Base-by-base conservation (phyloP, 2,888 invertebrate species). In the Linyphia triangularis region DNA sequence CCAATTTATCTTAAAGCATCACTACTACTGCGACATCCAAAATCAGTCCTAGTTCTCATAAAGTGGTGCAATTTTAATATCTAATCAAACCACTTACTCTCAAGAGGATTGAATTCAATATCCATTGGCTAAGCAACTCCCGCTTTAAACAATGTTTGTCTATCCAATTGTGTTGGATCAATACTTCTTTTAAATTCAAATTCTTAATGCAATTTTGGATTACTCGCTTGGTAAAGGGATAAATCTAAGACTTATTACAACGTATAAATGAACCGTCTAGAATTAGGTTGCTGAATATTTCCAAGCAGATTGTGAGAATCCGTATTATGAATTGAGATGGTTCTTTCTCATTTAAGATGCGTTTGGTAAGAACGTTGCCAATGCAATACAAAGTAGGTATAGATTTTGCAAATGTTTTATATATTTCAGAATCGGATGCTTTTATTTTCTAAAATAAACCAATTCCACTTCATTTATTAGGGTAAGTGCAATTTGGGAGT, bases 31-130 rank as follows among this genome's bases (percentile, higher is more conserved):
- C n/a, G 51, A 33, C 33, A 6, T 9, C 4, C 33, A 33, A 9
- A 51, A n/a, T 51, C 51, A n/a, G 51, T 5, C 51, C 5, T 5
- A 13, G 10, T 28, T 5, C 26, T 70, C n/a, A 43, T 4, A 26
- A 26, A 70, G 13, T n/a, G 70, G 33, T 51, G 51, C 40, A 70
- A 43, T 51, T 51, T 70, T 26, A 70, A 70, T 70, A 43, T 43
- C 37, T 40, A 37, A 40, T 37, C 69, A 40, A 24, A 69, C 28
- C 24, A 26, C 13, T 28, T 26, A 16, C n/a, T 26, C 70, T 43
- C 70, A 13, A 26, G 70, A 28, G 70, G 43, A 9, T 26, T 10
- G n/a, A 43, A n/a, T 19, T 51, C 19, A 43, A 70, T 43, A 70
- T 70, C n/a, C 70, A 43, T 26, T 43, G 28, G 28, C n/a, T 51